Conservation (phyloP, 2,797 vertebrate genomes). For the Gymnocypris eckloni region DNA sequence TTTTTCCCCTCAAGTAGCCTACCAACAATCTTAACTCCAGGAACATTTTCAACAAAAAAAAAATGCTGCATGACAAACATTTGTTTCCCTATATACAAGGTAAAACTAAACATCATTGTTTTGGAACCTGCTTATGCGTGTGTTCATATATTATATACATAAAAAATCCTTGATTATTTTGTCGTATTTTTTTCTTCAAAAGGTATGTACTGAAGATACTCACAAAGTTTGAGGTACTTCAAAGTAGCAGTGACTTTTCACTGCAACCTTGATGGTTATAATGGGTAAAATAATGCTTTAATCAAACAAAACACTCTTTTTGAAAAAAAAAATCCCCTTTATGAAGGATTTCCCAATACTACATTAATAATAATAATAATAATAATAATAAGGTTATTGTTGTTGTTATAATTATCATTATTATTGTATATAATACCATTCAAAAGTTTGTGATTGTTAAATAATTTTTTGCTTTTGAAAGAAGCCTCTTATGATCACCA, state of each 20-base stretch:
- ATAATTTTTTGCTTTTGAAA: not conserved
- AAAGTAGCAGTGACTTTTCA: not conserved
- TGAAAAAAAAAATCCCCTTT: not conserved
- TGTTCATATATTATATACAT: too few species aligned
- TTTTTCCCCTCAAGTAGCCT: not conserved
- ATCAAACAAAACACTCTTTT: not conserved
- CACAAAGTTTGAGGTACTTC: not conserved
- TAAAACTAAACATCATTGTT: too few species aligned
- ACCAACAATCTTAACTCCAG: constrained; percentile 4
- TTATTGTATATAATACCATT: not conserved
- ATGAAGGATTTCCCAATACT: not conserved
- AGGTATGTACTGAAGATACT: not conserved
- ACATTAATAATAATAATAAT: not conserved
- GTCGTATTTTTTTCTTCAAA: not conserved
- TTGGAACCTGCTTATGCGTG: not conserved
- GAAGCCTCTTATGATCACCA: not conserved
- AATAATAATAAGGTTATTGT: too few species aligned
- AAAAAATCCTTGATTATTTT: not conserved
- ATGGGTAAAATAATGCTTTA: not conserved
- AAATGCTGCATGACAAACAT: not conserved
- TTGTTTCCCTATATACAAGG: not conserved
- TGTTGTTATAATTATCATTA: too few species aligned
- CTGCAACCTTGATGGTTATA: not conserved
- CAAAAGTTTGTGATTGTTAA: not conserved
- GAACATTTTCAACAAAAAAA: not conserved